A percentile compares a stretch with the other conserved stretches of the same genome.
These are phyloP conservation scores for Lymantria monacha DNA, from an alignment of 2,888 invertebrate species.

Conservation along the genomic window DNA sequence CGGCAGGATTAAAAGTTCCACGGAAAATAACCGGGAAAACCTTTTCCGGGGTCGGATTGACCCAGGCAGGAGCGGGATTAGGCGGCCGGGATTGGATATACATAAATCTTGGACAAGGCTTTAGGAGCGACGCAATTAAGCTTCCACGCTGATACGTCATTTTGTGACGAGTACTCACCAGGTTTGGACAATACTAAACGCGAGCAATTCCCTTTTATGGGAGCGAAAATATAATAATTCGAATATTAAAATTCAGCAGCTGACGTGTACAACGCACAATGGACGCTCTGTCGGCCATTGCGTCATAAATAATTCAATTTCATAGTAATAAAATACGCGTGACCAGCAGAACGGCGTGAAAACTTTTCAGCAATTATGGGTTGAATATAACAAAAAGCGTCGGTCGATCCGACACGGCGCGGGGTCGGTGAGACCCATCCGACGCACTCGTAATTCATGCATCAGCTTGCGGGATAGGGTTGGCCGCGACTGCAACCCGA, in stretches of 20 bases:
- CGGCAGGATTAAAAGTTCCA: conserved; percentile 82
- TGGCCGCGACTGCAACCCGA: conserved; percentile 63
- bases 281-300: conserved; percentile 62
- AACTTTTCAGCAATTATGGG: conserved; percentile 81
- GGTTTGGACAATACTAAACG: conserved; percentile 59
- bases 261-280: conserved; percentile 63
- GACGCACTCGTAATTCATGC: conserved; percentile 67
- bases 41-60: conserved; percentile 81
- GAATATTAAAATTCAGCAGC: conserved; percentile 78
- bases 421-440: conserved; percentile 51
- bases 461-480: conserved; percentile 77
- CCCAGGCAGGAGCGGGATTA: conserved; percentile 78
- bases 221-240: conserved; percentile 62
- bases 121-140: conserved; percentile 78
- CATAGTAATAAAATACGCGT: conserved; percentile 82
- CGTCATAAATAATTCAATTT: conserved; percentile 82
- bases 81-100: conserved; percentile 80
- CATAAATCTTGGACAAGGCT: conserved; percentile 78
- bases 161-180: conserved; percentile 61
- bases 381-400: conserved; percentile 79
- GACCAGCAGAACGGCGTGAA: conserved; percentile 77
- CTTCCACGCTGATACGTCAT: conserved; percentile 75
- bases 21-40: conserved; percentile 83
- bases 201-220: conserved; percentile 39
- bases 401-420: conserved; percentile 52